A percentile compares a stretch with the other conserved stretches of the same genome.
These are phyloP conservation scores for Hydropsyche betteni DNA, from an alignment of 2,888 invertebrate species.

Conservation along the genomic window DNA sequence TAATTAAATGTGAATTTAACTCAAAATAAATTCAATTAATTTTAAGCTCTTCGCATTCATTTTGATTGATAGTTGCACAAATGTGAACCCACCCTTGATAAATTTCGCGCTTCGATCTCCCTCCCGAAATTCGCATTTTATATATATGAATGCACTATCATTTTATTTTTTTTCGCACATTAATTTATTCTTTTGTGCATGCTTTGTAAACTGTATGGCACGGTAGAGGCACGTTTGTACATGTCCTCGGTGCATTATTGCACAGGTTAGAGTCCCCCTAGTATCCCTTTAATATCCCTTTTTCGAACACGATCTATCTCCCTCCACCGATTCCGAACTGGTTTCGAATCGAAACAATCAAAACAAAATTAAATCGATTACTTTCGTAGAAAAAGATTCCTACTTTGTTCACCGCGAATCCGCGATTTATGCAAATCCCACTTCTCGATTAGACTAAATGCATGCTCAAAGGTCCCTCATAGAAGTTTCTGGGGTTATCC, in stretches of 20 bases:
- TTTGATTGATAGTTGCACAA: too few relatives aligned
- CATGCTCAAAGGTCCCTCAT: background rate
- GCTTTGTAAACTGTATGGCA: background rate
- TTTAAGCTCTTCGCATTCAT: too few relatives aligned
- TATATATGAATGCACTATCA: slow-evolving; percentile 9
- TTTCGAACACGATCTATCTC: too few relatives aligned
- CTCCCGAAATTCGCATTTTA: too few relatives aligned
- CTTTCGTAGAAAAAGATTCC: too few relatives aligned
- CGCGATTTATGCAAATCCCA: slow-evolving; percentile 13
- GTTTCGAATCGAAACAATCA: slow-evolving; percentile 30
- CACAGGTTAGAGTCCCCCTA: slow-evolving; percentile 38
- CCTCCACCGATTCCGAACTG: background rate
- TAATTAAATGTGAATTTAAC: too few relatives aligned
- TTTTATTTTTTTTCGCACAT: slow-evolving; percentile 10
- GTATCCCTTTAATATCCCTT: background rate
- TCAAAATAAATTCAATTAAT: too few relatives aligned
- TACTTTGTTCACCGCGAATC: too few relatives aligned
- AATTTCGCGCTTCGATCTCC: too few relatives aligned
- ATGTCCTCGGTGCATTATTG: slow-evolving; percentile 37
- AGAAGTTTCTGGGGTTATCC: slow-evolving; percentile 9
- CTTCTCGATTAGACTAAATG: too few relatives aligned
- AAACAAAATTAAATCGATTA: slow-evolving; percentile 12
- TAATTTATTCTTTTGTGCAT: slow-evolving; percentile 29
- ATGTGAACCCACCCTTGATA: too few relatives aligned
- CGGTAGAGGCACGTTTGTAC: slow-evolving; percentile 18